Evolutionary conservation across 2,113 vertebrate genomes (phyloP).

Genomic region (Micromys minutus): DNA sequence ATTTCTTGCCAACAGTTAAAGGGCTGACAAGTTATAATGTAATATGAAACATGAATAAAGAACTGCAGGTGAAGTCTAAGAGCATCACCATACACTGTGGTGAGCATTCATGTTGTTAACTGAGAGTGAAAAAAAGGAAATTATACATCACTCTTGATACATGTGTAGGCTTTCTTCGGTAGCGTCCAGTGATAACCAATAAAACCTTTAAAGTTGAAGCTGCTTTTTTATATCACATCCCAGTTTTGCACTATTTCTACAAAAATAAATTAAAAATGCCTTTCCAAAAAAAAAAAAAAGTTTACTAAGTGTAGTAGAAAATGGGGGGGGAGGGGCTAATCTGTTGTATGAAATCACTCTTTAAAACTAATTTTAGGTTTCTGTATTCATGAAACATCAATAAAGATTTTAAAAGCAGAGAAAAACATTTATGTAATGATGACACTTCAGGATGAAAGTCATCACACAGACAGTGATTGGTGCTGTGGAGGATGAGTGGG

Average conservation of each 20-base stretch:
- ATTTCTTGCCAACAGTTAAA: not conserved
- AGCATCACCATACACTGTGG: not conserved
- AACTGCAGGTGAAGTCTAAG: not conserved
- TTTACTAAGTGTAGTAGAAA: not conserved
- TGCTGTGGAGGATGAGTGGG: no score
- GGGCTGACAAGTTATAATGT: not conserved
- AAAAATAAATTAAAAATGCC: conserved; percentile 24
- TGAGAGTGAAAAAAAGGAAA: not conserved
- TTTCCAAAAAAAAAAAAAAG: not conserved
- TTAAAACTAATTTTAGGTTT: conserved; percentile 3
- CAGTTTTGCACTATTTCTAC: not conserved
- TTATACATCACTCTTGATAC: not conserved
- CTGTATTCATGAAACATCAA: not conserved
- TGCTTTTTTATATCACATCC: conserved; percentile 9
- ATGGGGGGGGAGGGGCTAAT: conserved; percentile 3
- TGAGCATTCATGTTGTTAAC: not conserved
- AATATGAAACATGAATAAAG: conserved; percentile 5
- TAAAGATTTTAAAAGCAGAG: not conserved
- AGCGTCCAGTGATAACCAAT: not conserved
- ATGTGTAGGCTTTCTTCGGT: not conserved
- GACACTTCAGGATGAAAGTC: not conserved
- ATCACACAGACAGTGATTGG: not conserved
- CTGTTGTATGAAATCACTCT: conserved; percentile 38
- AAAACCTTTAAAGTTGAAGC: not conserved
- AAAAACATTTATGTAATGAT: not conserved